Base-by-base conservation (phyloP, 2,888 invertebrate genomes). In the Laothoe populi region DNA sequence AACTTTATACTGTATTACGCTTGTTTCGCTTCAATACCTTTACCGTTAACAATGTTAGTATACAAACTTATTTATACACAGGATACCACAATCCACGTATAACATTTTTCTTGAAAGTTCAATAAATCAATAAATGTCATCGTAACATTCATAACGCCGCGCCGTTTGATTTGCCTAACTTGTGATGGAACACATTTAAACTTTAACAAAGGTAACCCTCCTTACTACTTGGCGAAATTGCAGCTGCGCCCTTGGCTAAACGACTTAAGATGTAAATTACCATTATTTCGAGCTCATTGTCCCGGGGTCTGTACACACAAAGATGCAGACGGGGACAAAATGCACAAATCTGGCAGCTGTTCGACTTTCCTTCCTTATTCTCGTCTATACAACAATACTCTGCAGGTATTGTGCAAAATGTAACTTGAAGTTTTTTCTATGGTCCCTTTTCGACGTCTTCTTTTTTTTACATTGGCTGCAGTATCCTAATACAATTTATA, bases 231-330 rank as follows among this genome's bases (percentile, higher is more conserved):
- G 75, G 86, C 83, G 73, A 86, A 88, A 82, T 83, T 79, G 86
- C 92, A 92, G 92, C 92, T 92, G 92, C 87, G 84, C 84, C 85
- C 86, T 89, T 84, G 84, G 74, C 82, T 84, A 84, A 86, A 83
- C 86, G 90, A 88, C 91, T 88, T 90, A 91, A 92, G 92, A 92
- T 92, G 90, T 87, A 90, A 92, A 92, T 92, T 91, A 88, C 90
- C 91, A 90, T 92, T 92, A 92, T 91, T 87, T 81, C 70, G 68
- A 58, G 64, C 66, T 83, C 72, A 87, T 92, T 92, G 91, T 92
- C 75, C 83, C 75, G 66, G 68, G 71, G 80, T 79, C 79, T 79
- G 81, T 80, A 82, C 82, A 78, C 78, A 89, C 87, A 88, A 90
- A 88, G 88, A 91, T 90, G 88, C 86, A 88, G 90, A 89, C 88